A percentile compares a stretch with the other conserved stretches of the same genome.
These are phyloP conservation scores for Crioceris asparagi DNA, from an alignment of 2,888 invertebrate genomes.

Conservation along the genomic window DNA sequence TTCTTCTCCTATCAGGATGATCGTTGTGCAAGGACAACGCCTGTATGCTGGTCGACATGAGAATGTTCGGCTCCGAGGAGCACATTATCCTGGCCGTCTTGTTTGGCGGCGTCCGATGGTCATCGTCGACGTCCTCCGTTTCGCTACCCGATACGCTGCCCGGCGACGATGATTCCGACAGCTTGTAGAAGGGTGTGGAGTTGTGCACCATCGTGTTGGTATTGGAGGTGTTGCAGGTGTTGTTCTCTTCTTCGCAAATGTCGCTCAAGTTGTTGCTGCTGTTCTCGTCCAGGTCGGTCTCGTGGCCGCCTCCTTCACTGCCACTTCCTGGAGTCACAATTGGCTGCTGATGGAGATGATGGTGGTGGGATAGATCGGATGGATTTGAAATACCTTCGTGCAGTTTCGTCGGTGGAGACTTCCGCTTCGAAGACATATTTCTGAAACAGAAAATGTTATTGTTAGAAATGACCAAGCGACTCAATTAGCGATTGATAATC, in stretches of 20 bases:
- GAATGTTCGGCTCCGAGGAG: constrained; percentile 25
- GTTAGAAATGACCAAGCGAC: too few relatives aligned
- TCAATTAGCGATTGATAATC: too few relatives aligned
- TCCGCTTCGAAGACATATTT: constrained; percentile 95
- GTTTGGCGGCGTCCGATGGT: constrained; percentile 33
- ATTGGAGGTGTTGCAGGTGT: constrained; percentile 13
- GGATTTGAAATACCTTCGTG: constrained; percentile 50
- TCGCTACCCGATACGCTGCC: constrained; percentile 38
- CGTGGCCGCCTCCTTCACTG: constrained; percentile 46
- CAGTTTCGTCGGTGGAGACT: constrained; percentile 90
- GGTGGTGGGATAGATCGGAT: constrained; percentile 36
- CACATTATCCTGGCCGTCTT: constrained; percentile 36
- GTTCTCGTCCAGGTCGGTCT: constrained; percentile 44
- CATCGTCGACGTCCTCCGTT: constrained; percentile 37
- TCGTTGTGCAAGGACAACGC: constrained; percentile 46
- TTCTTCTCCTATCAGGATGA: constrained; percentile 38
- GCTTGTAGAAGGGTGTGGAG: constrained; percentile 34
- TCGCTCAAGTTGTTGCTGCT: constrained; percentile 51
- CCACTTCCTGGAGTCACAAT: constrained; percentile 34
- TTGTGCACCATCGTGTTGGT: constrained; percentile 28
- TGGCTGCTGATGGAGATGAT: constrained; percentile 35
- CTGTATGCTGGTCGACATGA: constrained; percentile 31
- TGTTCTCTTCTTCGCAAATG: constrained; percentile 47
- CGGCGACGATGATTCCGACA: constrained; percentile 36
- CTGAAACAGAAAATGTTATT: constrained; percentile 46